Evolutionary conservation across 2,113 vertebrate species (phyloP).

Genomic region (Poeciliopsis prolifica): DNA sequence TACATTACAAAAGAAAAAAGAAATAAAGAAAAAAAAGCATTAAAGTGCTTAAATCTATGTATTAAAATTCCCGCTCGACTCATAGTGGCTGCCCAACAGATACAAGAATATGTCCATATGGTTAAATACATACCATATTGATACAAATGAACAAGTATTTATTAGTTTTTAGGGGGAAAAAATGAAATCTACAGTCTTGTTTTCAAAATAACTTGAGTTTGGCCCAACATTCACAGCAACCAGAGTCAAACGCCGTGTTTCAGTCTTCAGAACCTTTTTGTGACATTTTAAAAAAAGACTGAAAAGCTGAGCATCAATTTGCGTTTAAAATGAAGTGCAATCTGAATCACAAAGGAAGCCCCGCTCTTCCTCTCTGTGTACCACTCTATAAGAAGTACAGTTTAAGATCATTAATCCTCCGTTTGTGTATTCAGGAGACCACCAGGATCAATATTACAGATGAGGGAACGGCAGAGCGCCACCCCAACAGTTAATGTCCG

Average conservation of each 20-base stretch:
- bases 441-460: constrained; percentile 74
- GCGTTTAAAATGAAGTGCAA: not conserved
- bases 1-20: too few species aligned
- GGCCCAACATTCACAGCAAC: not conserved
- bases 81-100: not conserved
- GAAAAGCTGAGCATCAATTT: not conserved
- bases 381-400: constrained; percentile 30
- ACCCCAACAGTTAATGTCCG: constrained; percentile 72
- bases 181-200: not conserved
- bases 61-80: not conserved
- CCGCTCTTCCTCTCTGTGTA: not conserved
- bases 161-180: not conserved
- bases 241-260: not conserved
- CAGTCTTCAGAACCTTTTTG: not conserved
- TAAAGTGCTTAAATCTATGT: too few species aligned
- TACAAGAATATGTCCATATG: not conserved
- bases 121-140: not conserved
- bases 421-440: constrained; percentile 69
- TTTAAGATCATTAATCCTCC: constrained; percentile 67
- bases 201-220: too few species aligned
- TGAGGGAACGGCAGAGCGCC: constrained; percentile 63
- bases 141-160: not conserved
- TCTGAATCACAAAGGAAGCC: not conserved
- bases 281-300: not conserved
- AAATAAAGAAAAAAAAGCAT: too few species aligned